Evolutionary conservation across 2,888 invertebrate species (phyloP), one percentile per base, ranked within the genome.

Genomic region (Trichogramma evanescens): DNA sequence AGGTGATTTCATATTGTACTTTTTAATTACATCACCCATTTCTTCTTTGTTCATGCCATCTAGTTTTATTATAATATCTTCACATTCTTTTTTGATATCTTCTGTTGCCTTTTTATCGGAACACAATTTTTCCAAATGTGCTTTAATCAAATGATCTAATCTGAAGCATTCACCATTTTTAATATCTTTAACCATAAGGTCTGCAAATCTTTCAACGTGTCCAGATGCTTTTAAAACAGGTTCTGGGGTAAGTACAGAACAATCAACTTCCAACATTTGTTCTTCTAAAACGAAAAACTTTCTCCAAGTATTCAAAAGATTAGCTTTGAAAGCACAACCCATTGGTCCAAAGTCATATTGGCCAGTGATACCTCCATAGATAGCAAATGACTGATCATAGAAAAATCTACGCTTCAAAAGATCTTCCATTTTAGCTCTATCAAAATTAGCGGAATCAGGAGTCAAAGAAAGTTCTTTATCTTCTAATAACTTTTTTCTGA

Each of bases 311-410:
- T 89, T 87, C 43, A 99, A 82, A 75, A 99, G 86, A 77, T 99
- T 99, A 26, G 93, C 87, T 79, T 99, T 99, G 62, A 98, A 86
- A 0, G 97, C 95, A 81, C 98, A 99, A 3, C 99, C 99, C 96
- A 99, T 97, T 0, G 99, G 99, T 0, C 99, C 99, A 78, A 95
- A 99, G 80, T 99, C 99, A 79, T 93, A 98, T 74, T 97, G 93
- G 0, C 97, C 90, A 42, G 89, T 88, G 43, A 91, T 87, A 45
- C 98, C 99, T 68, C 99, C 99, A 81, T 99, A 99, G 71, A 99
- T 99, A 1, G 98, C 95, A 82, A 99, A 99, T 1, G 97, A 96
- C 76, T 97, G 97, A 76, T 98, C 98, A 79, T 89, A 95, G 79
- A 98, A 99, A 79, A 99, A 99, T 66, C 97, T 84, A 67, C 98